These are phyloP conservation scores for Cotesia vestalis DNA, from an alignment of 1,140 invertebrate genomes.

Conservation along the genomic window DNA sequence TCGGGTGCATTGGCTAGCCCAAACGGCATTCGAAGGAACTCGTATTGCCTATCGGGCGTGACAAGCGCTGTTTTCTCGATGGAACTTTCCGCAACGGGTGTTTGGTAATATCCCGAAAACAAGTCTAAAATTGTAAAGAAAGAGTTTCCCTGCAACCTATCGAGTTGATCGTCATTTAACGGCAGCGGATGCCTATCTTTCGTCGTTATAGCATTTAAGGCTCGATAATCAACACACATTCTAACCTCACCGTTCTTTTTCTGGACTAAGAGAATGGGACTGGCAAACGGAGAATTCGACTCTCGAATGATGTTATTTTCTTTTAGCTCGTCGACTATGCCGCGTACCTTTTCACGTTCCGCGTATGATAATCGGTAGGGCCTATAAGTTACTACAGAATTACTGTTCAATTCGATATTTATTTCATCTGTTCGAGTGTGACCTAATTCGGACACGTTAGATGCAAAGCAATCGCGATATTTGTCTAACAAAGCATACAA, in stretches of 20 bases:
- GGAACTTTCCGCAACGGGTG: slow-evolving; percentile 34
- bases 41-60: slow-evolving; percentile 42
- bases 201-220: neutral
- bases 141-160: slow-evolving; percentile 39
- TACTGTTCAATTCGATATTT: slow-evolving; percentile 47
- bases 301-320: slow-evolving; percentile 7
- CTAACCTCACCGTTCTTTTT: slow-evolving; percentile 7
- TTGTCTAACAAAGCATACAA: slow-evolving; percentile 33
- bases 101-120: slow-evolving; percentile 43
- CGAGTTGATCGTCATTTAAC: slow-evolving; percentile 21
- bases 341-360: neutral
- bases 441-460: slow-evolving; percentile 32
- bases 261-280: neutral
- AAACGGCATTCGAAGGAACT: slow-evolving; percentile 50
- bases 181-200: slow-evolving; percentile 1
- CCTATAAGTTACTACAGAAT: slow-evolving; percentile 49
- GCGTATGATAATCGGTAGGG: slow-evolving; percentile 43
- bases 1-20: slow-evolving; percentile 41
- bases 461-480: slow-evolving; percentile 44
- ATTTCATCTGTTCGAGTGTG: slow-evolving; percentile 43
- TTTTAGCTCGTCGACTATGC: slow-evolving; percentile 1
- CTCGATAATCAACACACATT: slow-evolving; percentile 15
- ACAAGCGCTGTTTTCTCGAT: slow-evolving; percentile 38
- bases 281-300: slow-evolving; percentile 10
- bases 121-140: slow-evolving; percentile 48